These are phyloP conservation scores for Tetrao urogallus DNA, from an alignment of 2,113 vertebrate genomes.

Conservation along the genomic window DNA sequence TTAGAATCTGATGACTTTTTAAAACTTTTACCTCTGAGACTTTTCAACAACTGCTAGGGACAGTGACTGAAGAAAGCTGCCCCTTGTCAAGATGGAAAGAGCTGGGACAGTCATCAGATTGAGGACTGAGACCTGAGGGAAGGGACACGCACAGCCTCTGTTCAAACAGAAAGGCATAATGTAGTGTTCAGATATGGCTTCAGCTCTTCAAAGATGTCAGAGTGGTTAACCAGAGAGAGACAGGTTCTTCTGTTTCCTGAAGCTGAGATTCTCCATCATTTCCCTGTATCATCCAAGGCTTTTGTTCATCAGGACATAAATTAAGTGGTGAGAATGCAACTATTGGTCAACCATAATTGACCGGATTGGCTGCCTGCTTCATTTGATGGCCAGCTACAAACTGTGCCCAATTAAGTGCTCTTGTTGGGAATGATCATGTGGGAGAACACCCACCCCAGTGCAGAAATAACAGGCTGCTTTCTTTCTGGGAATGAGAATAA, in stretches of 20 bases:
- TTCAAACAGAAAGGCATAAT: background rate
- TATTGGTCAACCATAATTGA: background rate
- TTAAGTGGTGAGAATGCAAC: rapidly evolving
- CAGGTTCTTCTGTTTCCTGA: background rate
- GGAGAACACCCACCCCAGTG: rapidly evolving
- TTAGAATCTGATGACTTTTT: background rate
- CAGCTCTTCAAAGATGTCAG: background rate
- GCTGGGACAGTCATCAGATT: background rate
- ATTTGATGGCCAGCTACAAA: background rate
- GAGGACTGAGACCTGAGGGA: background rate
- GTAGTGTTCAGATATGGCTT: rapidly evolving
- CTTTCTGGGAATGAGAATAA: background rate
- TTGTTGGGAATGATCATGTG: background rate
- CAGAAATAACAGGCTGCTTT: background rate
- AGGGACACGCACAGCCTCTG: background rate
- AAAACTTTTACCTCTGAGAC: rapidly evolving
- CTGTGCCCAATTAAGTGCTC: background rate
- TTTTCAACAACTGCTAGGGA: background rate
- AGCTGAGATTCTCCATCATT: background rate
- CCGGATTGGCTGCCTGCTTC: background rate
- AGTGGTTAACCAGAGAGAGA: background rate
- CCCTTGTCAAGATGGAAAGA: background rate
- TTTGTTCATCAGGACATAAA: background rate
- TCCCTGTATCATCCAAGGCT: background rate
- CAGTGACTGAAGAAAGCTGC: background rate